These are phyloP conservation scores for Morus bassanus DNA, from an alignment of 2,797 vertebrate genomes.

Conservation along the genomic window DNA sequence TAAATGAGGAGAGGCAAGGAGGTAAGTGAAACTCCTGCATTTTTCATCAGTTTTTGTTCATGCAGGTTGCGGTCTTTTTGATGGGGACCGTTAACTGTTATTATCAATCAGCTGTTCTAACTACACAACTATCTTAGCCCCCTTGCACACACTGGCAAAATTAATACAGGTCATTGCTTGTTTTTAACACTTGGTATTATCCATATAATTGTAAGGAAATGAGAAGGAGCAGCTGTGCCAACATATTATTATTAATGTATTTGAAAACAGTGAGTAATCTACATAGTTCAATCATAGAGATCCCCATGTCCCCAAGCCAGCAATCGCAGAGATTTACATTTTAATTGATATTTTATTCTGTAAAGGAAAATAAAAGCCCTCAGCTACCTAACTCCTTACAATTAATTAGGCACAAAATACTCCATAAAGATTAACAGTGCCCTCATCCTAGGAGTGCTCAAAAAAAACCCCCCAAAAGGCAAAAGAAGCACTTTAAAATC, in stretches of 20 bases:
- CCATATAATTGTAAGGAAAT: background rate
- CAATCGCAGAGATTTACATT: conserved; percentile 20
- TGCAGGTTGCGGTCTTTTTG: background rate
- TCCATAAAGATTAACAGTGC: background rate
- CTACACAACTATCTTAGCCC: background rate
- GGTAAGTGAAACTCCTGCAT: background rate
- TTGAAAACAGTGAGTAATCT: conserved; percentile 3
- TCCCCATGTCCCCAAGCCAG: background rate
- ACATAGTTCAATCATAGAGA: background rate
- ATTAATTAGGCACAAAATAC: conserved; percentile 33
- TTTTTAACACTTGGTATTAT: background rate
- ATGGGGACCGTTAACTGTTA: background rate
- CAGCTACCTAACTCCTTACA: background rate
- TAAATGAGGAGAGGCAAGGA: background rate
- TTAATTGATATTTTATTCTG: conserved; percentile 27
- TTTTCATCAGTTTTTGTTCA: background rate
- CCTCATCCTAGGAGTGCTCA: background rate
- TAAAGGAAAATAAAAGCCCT: conserved; percentile 38
- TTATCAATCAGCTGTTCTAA: background rate
- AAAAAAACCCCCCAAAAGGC: background rate
- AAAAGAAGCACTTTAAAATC: background rate
- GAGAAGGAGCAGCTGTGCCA: background rate
- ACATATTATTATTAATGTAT: background rate
- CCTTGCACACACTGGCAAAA: background rate
- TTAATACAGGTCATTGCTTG: background rate